Evolutionary conservation across 2,797 vertebrate species (phyloP), one percentile per base, ranked within the genome.

Genomic region (Harpagifer antarcticus): DNA sequence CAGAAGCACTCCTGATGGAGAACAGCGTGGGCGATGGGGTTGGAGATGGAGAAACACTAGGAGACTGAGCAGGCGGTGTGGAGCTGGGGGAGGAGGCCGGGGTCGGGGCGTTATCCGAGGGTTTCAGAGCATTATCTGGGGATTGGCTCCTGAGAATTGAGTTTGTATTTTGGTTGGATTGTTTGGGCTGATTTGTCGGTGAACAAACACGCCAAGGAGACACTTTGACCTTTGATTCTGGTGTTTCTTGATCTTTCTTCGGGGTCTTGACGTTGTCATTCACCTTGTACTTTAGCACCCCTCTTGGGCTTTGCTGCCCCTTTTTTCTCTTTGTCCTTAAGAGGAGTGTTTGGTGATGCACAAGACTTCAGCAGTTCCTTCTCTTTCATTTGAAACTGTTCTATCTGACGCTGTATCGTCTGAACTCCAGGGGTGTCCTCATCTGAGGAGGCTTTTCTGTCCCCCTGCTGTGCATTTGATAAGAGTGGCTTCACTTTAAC

Each of bases 361-460:
- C 43, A 44, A 43, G 81, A 72, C 68, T 82, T 86, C 33, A 65
- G 81, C 0, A 16, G 78, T 85, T 94, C 93, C 86, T 93, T 91
- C 42, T 94, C 91, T 64, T 84, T 92, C n/a, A 95, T 70, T 61
- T 91, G 86, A 67, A 95, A 87, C 74, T 94, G 94, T 71, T 94
- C 94, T 59, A 95, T 78, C 79, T 95, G 94, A n/a, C 73, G 89
- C 47, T 93, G 93, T 81, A 95, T 92, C 0, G 81, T 85, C 88
- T 86, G 92, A 82, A 93, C 83, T 10, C 90, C 91, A 52, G 86
- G 31, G 47, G 80, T 57, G 67, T 90, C 65, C 33, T 93, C 90
- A 55, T 79, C 84, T 71, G 91, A 79, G n/a, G 71, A 55, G 10
- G 86, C 66, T 48, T 86, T 65, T 76, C 57, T 23, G 5, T 91